phyloP scores from a whole-genome alignment of 2,797 vertebrate genomes.

The Amazona ochrocephala region DNA sequence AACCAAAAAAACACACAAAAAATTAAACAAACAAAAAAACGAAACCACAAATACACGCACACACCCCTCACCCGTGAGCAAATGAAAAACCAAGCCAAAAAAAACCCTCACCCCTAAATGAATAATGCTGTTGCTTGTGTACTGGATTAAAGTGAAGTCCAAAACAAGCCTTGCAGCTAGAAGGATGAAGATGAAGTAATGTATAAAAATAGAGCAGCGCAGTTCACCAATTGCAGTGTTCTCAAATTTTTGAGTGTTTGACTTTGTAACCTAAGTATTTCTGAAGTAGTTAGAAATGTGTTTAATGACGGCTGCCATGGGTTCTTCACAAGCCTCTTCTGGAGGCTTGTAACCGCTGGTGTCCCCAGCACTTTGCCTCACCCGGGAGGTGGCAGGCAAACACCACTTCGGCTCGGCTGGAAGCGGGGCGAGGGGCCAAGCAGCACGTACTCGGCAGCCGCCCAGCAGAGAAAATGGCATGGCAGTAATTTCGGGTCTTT shows the following conservation, averaged over 20 bases:
- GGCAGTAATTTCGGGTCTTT: background rate
- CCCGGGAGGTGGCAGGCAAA: slow-evolving; percentile 77
- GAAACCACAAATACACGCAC: background rate
- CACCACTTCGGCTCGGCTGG: background rate
- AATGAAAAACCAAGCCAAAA: background rate
- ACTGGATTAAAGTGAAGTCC: background rate
- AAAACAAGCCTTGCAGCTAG: background rate
- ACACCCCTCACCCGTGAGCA: background rate
- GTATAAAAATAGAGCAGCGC: background rate
- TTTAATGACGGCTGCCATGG: accelerated
- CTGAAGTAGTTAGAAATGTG: background rate
- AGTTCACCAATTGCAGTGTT: background rate
- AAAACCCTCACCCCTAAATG: too few relatives aligned
- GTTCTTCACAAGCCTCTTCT: background rate
- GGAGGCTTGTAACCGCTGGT: accelerated
- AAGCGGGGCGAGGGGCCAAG: background rate
- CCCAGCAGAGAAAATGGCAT: background rate
- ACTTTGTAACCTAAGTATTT: background rate
- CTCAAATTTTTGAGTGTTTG: background rate
- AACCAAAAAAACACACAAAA: too few relatives aligned
- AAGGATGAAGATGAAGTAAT: background rate
- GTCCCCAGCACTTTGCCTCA: background rate
- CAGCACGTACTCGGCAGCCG: background rate
- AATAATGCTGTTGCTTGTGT: background rate
- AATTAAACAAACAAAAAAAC: background rate